Evolutionary conservation across 2,888 invertebrate species (phyloP), one percentile per base, ranked within the genome.

Genomic region (Tineola bisselliella): DNA sequence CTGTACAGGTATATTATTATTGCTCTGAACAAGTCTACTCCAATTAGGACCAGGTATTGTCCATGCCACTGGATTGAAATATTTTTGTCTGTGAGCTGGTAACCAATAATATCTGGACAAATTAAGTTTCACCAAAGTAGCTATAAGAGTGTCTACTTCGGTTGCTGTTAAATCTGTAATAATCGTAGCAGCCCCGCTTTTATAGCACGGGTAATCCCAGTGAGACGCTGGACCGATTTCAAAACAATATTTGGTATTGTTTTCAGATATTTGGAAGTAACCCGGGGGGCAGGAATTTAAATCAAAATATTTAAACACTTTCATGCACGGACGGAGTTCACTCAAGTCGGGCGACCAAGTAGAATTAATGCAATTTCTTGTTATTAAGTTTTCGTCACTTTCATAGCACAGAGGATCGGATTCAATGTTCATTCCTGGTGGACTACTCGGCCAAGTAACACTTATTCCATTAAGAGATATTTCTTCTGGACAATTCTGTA

Each of bases 31-130:
- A 13, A 57, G 63, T 62, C 66, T 67, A 18, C 81, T 77, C 82
- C 83, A 83, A 64, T 80, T 76, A 6, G 78, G 76, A 4, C 89
- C 90, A 0, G 89, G 88, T 61, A 88, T 77, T 17, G 73, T 70
- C 83, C 88, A 87, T 8, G 79, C 73, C 13, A 87, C 66, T 17
- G 88, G 87, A 62, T 79, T 76, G 64, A 81, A 87, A 38, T 72
- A 64, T 59, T 77, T 77, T n/a, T 69, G 66, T 44, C 89, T 76
- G 54, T 74, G 74, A 2, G 83, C 80, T 13, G 89, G 89, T 61
- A 90, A 65, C 89, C 90, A 90, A 66, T 73, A 81, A 62, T 72
- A 76, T 63, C 70, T 71, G 0, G 77, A 74, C 1, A 62, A 64
- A 61, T 75, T 74, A 57, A 63, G 66, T 13, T 62, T 60, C 60